Evolutionary conservation across 1,140 invertebrate genomes (phyloP), one percentile per base, ranked within the genome.

Genomic region (Agrilus planipennis): DNA sequence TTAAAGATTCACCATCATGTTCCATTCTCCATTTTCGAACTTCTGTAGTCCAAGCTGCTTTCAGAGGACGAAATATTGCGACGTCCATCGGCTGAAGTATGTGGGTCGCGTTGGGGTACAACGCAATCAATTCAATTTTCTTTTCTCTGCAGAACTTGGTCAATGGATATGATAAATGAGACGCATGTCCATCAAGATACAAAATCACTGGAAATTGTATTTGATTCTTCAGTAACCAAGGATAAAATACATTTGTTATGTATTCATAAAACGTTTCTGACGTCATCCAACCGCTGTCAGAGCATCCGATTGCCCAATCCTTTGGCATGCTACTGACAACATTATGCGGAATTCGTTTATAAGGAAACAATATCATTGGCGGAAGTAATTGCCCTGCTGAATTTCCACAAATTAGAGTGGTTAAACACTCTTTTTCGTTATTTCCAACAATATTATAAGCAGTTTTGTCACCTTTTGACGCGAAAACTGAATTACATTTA

Each of bases 71-170:
- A 45, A 65, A 64, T 21, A 62, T 42, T 3, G 54, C 41, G 2
- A 66, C 55, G 47, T 64, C 65, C 23, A 59, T 35, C 5, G 64
- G 64, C 45, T 67, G 62, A 2, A 63, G 32, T 19, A 65, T 53
- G 39, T 65, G 62, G 3, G 58, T 67, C 4, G 58, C 46, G 44
- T 67, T 67, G 9, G 62, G 60, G 23, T 53, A 53, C 1, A 68
- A 40, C 6, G 55, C 51, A 10, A 66, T 37, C 11, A 67, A 39
- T n/a, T 54, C 41, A 15, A 69, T 65, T 7, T 34, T 36, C 23
- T 65, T 62, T 39, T 54, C 45, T 4, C 22, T 38, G 38, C 63
- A 67, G 45, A 63, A 60, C 14, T 59, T 42, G 39, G 54, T 58
- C 7, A 62, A 19, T 22, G 57, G 44, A 21, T 61, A 36, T 2